Conservation (phyloP, 2,113 vertebrate species). For the Vidua macroura region DNA sequence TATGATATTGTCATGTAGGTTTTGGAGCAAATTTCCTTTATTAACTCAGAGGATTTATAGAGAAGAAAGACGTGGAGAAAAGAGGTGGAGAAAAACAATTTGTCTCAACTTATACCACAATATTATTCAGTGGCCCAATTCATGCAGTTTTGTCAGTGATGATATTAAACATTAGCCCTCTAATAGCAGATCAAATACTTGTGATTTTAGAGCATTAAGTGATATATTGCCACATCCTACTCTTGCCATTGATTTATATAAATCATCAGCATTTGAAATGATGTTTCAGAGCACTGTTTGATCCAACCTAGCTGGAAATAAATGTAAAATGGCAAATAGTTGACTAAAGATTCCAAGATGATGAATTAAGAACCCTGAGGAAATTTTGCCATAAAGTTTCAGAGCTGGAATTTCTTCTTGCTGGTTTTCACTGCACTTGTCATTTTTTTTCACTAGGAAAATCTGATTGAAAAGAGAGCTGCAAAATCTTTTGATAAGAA, state of each 20-base stretch:
- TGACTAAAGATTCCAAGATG: background rate
- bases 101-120: background rate
- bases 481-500: background rate
- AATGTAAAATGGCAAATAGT: background rate
- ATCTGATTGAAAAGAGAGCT: background rate
- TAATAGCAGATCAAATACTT: background rate
- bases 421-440: background rate
- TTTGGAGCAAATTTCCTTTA: background rate
- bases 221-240: background rate
- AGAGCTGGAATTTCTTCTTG: background rate
- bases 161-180: background rate
- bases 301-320: background rate
- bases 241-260: background rate
- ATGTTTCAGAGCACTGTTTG: background rate
- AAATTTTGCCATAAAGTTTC: background rate
- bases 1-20: background rate
- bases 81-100: background rate
- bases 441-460: background rate
- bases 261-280: background rate
- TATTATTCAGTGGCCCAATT: background rate
- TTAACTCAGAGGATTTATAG: background rate
- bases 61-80: background rate
- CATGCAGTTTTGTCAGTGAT: background rate
- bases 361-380: background rate
- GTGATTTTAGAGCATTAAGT: background rate